These are phyloP conservation scores for Erethizon dorsatum DNA, from an alignment of 2,797 vertebrate species.

Conservation along the genomic window DNA sequence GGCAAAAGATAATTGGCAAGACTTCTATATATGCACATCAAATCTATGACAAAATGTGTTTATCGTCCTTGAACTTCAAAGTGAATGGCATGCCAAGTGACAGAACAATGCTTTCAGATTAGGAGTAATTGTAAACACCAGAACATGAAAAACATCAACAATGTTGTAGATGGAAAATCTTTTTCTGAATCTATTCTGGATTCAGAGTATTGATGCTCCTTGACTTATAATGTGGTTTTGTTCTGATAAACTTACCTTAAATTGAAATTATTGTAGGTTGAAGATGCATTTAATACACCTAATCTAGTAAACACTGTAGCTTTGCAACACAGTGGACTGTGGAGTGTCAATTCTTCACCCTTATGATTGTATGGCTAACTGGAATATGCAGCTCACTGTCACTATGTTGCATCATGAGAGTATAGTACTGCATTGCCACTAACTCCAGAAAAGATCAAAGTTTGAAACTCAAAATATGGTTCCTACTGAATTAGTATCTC, in stretches of 20 bases:
- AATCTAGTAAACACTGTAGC: neutral
- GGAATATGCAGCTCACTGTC: neutral
- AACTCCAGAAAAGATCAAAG: neutral
- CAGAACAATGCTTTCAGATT: conserved; percentile 54
- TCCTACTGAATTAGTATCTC: neutral
- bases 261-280: neutral
- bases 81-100: conserved; percentile 28
- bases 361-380: neutral
- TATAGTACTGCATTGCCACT: neutral
- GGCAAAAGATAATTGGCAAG: conserved; percentile 8
- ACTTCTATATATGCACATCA: conserved; percentile 37
- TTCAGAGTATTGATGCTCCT: neutral
- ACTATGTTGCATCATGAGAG: neutral
- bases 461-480: neutral
- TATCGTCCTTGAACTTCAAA: conserved; percentile 62
- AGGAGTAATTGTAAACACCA: neutral
- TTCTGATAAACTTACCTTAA: neutral
- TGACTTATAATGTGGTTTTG: neutral
- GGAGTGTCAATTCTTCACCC: neutral
- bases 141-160: neutral
- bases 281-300: neutral
- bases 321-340: too few species aligned
- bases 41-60: conserved; percentile 65
- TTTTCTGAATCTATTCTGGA: conserved; percentile 32
- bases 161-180: neutral